Evolutionary conservation across 2,113 vertebrate species (phyloP).

Genomic region (Cyprinodon variegatus): DNA sequence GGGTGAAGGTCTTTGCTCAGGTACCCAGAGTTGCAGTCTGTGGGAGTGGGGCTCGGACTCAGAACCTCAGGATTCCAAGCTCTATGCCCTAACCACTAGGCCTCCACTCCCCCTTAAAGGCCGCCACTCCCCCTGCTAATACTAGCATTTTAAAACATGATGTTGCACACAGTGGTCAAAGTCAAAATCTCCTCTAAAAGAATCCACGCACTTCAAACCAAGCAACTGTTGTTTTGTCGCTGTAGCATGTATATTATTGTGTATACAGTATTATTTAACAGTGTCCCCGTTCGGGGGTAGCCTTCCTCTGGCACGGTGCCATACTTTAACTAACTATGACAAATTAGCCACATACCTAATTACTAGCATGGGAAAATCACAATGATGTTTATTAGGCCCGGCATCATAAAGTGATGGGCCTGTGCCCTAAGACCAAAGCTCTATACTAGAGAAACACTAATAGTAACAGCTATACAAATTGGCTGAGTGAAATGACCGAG

Average conservation of each 20-base stretch:
- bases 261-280: too few relatives aligned
- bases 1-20: too few relatives aligned
- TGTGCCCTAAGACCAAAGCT: slow-evolving; percentile 66
- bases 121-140: neutral
- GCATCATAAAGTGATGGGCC: slow-evolving; percentile 75
- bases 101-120: too few relatives aligned
- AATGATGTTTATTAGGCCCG: slow-evolving; percentile 78
- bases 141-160: neutral
- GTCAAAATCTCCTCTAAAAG: slow-evolving; percentile 13
- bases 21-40: too few relatives aligned
- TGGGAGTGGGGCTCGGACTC: too few relatives aligned
- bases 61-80: too few relatives aligned
- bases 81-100: too few relatives aligned
- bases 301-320: slow-evolving; percentile 54
- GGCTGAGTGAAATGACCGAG: slow-evolving; percentile 51
- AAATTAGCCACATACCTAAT: slow-evolving; percentile 83
- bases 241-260: slow-evolving; percentile 32
- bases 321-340: slow-evolving; percentile 84
- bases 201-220: slow-evolving; percentile 33
- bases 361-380: slow-evolving; percentile 80
- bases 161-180: slow-evolving; percentile 1
- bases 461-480: slow-evolving; percentile 76
- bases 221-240: slow-evolving; percentile 14
- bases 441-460: slow-evolving; percentile 65
- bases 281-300: slow-evolving; percentile 49